phyloP scores from a whole-genome alignment of 1,140 invertebrate species.

The Drosophila orosa region DNA sequence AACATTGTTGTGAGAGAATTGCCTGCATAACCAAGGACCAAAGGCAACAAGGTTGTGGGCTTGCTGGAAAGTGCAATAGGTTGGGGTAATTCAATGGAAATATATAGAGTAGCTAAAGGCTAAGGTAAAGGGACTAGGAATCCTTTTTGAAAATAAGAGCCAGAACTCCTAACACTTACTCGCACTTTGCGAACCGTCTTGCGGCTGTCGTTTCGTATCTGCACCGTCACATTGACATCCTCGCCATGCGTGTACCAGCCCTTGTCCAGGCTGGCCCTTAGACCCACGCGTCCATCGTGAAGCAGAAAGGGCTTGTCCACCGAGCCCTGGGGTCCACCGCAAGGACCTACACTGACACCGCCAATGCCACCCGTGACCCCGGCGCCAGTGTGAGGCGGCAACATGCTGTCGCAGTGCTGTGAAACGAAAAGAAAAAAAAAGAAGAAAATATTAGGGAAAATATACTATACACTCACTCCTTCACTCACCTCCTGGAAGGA shows the following conservation, averaged over 20 bases:
- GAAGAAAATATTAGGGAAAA: neutral
- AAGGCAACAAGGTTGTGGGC: too few relatives aligned
- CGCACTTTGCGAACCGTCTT: slow-evolving; percentile 97
- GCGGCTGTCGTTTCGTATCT: slow-evolving; percentile 96
- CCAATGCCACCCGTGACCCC: slow-evolving; percentile 69
- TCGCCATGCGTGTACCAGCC: slow-evolving; percentile 98
- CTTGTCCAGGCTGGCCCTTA: slow-evolving; percentile 97
- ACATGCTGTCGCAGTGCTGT: slow-evolving; percentile 71
- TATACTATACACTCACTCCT: neutral
- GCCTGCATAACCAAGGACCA: slow-evolving; percentile 8
- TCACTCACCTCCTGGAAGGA: slow-evolving; percentile 81
- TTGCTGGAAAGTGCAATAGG: too few relatives aligned
- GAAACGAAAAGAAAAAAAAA: neutral
- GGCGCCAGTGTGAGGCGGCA: slow-evolving; percentile 69
- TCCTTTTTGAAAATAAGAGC: too few relatives aligned
- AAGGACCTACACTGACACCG: slow-evolving; percentile 65
- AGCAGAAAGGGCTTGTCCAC: slow-evolving; percentile 88
- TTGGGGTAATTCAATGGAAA: too few relatives aligned
- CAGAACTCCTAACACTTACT: slow-evolving; percentile 86
- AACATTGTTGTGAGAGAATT: neutral
- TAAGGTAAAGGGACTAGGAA: too few relatives aligned
- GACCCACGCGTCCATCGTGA: slow-evolving; percentile 88
- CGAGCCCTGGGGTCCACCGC: slow-evolving; percentile 75
- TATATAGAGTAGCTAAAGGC: too few relatives aligned
- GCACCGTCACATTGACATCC: slow-evolving; percentile 93